These are phyloP conservation scores for Torymus texanus DNA, from an alignment of 2,888 invertebrate genomes.

Conservation along the genomic window DNA sequence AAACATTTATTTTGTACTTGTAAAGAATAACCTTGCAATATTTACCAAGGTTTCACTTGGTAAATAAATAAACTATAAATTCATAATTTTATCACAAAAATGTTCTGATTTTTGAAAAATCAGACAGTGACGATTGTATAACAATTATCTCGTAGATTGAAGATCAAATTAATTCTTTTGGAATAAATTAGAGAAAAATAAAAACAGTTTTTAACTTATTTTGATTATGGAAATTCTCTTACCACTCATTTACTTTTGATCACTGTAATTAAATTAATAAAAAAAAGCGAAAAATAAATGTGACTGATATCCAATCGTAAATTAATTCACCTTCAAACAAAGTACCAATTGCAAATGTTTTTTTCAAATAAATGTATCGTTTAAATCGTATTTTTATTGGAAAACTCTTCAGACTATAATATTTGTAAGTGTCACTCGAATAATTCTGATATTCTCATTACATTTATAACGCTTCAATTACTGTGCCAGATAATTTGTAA, in stretches of 20 bases:
- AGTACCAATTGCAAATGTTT: constrained; percentile 1
- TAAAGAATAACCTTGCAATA: no score
- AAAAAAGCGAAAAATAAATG: background rate
- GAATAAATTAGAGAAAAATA: background rate
- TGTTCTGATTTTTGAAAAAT: no score
- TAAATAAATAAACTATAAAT: no score
- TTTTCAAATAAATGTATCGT: constrained; percentile 17
- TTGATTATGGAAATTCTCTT: constrained; percentile 6
- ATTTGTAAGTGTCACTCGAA: constrained; percentile 24
- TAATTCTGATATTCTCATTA: constrained; percentile 17
- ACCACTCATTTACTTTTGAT: background rate
- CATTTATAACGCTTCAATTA: constrained; percentile 8
- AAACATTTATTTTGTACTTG: no score
- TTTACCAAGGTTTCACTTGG: no score
- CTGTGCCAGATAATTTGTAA: background rate
- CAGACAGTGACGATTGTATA: no score
- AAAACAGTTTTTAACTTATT: background rate
- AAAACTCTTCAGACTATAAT: constrained; percentile 25
- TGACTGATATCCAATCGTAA: background rate
- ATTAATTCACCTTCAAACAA: constrained; percentile 16
- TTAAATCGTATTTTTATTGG: constrained; percentile 22
- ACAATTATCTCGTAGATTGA: no score
- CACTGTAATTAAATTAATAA: background rate
- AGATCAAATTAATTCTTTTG: background rate
- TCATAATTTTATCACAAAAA: no score